Percentiles rank a stretch among this genome's conserved stretches.
Evolutionary conservation across 2,797 vertebrate species (phyloP).

Genomic region (Philypnodon macrostomus): DNA sequence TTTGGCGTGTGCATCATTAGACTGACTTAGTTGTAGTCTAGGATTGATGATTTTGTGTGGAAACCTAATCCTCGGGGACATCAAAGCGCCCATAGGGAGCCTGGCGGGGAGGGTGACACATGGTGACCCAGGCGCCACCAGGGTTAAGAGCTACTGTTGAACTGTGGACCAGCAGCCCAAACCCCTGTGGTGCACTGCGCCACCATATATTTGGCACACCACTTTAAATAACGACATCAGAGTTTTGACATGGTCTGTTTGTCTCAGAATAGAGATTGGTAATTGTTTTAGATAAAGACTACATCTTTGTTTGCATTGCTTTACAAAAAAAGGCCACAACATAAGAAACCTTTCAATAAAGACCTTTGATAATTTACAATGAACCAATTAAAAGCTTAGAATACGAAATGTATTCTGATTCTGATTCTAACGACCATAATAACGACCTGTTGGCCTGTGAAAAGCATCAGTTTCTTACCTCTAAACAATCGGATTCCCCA

Average conservation of each 20-base stretch:
- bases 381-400: no score
- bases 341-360: no score
- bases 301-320: no score
- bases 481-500: conserved; percentile 29
- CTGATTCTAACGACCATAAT: no score
- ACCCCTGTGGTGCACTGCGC: conserved; percentile 41
- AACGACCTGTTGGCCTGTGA: background rate
- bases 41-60: conserved; percentile 13
- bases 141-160: conserved; percentile 73
- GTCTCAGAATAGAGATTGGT: background rate
- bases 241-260: conserved; percentile 7
- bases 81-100: conserved; percentile 60
- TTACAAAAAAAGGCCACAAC: no score
- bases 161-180: conserved; percentile 42
- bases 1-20: no score
- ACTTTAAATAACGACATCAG: conserved; percentile 48
- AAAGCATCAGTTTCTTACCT: conserved; percentile 43
- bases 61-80: conserved; percentile 46
- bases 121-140: conserved; percentile 50
- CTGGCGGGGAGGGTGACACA: conserved; percentile 43
- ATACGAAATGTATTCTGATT: no score
- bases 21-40: background rate
- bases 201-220: conserved; percentile 29
- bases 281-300: no score
- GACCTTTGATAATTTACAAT: background rate